Evolutionary conservation across 1,140 invertebrate species (phyloP).

Genomic region (Monomorium pharaonis): DNA sequence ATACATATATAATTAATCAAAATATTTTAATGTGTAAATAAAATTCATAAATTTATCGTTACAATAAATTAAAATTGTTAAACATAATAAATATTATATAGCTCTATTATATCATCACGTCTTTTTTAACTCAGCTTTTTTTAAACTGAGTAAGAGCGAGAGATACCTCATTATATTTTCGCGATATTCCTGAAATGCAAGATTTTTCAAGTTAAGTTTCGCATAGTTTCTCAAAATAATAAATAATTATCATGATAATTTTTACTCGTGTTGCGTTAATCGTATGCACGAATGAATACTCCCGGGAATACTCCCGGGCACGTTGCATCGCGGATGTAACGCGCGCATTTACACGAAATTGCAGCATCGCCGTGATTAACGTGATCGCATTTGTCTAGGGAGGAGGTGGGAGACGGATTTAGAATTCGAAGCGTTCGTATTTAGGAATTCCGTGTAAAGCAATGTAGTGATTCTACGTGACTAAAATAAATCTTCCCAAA

Average conservation of each 20-base stretch:
- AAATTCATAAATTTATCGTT: no score
- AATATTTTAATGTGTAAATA: background rate
- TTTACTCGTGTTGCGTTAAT: background rate
- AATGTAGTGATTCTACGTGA: background rate
- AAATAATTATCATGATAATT: background rate
- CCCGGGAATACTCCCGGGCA: background rate
- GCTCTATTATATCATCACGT: background rate
- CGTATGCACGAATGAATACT: background rate
- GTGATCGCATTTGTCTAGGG: background rate
- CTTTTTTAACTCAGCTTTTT: background rate
- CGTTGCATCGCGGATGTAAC: background rate
- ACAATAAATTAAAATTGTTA: no score
- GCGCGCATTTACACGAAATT: constrained; percentile 5
- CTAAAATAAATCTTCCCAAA: background rate
- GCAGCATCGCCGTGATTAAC: background rate
- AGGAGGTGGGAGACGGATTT: background rate
- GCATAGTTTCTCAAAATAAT: background rate
- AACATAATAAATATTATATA: background rate
- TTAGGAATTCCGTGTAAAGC: background rate
- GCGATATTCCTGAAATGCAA: background rate
- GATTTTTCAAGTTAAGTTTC: background rate
- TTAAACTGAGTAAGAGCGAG: background rate
- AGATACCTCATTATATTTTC: background rate
- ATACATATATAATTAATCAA: background rate
- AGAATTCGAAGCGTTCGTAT: background rate